phyloP scores from a whole-genome alignment of 2,888 invertebrate genomes.

The Steinernema scapterisci region DNA sequence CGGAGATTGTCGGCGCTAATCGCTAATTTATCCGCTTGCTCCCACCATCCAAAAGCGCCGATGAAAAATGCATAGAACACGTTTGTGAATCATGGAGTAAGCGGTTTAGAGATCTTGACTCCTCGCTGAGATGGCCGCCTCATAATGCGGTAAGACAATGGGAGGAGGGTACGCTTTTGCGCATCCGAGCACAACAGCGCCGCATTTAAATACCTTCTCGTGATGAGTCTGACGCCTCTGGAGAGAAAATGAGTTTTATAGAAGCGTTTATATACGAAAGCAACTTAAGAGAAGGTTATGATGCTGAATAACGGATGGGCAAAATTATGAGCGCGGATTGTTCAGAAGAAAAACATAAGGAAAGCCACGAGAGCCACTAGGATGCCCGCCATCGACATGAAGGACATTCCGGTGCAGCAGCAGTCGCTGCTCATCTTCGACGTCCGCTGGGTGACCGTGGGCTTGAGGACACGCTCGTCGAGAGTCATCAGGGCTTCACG shows the following conservation, averaged over 20 bases:
- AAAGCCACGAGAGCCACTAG: background rate
- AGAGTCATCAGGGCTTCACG: constrained; percentile 45
- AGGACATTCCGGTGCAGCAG: background rate
- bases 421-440: background rate
- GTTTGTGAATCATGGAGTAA: too few relatives aligned
- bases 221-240: background rate
- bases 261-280: background rate
- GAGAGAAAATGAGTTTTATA: background rate
- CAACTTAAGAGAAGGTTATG: background rate
- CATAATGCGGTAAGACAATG: too few relatives aligned
- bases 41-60: too few relatives aligned
- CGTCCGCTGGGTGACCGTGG: background rate
- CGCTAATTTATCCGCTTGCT: too few relatives aligned
- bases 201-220: constrained; percentile 1
- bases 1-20: too few relatives aligned
- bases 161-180: background rate
- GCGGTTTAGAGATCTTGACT: too few relatives aligned
- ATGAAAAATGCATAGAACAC: too few relatives aligned
- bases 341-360: background rate
- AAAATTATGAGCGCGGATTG: background rate
- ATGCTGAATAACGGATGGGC: background rate
- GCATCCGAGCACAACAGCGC: background rate
- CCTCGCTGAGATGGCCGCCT: too few relatives aligned
- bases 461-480: constrained; percentile 6
- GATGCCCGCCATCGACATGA: background rate